Conservation (phyloP, 2,888 invertebrate species). For the Eudemis profundana region DNA sequence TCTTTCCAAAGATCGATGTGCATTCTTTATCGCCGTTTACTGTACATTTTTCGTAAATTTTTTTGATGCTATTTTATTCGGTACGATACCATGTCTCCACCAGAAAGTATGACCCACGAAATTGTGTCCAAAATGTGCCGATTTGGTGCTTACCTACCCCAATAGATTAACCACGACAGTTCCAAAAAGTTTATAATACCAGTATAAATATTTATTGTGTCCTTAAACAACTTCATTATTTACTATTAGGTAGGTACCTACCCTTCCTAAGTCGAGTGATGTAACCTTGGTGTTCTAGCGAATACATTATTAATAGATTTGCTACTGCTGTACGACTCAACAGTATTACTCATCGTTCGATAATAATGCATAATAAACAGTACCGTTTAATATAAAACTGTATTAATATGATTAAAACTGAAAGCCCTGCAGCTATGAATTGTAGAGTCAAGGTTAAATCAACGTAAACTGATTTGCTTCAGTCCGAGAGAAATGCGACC, state of each 20-base stretch:
- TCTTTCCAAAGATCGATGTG: too few relatives aligned
- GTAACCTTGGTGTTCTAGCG: conserved; percentile 10
- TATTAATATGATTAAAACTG: not conserved
- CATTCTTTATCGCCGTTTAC: too few relatives aligned
- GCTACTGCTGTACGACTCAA: conserved; percentile 11
- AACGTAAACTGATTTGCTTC: not conserved
- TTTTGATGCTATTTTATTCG: too few relatives aligned
- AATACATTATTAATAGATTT: conserved; percentile 3
- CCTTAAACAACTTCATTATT: not conserved
- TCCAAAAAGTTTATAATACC: too few relatives aligned
- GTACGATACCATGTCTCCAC: too few relatives aligned
- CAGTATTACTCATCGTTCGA: conserved; percentile 18
- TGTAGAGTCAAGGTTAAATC: not conserved
- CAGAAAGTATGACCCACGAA: too few relatives aligned
- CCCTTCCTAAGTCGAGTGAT: not conserved
- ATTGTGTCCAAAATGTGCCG: too few relatives aligned
- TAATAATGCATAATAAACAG: conserved; percentile 23
- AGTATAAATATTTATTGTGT: too few relatives aligned
- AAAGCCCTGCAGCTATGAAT: not conserved
- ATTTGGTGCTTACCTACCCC: too few relatives aligned
- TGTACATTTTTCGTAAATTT: too few relatives aligned
- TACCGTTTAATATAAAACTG: conserved; percentile 8
- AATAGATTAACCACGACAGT: too few relatives aligned
- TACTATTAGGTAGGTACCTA: not conserved
- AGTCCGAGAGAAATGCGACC: not conserved